Conservation (phyloP, 2,888 invertebrate genomes). For the Xiphydria camelus region DNA sequence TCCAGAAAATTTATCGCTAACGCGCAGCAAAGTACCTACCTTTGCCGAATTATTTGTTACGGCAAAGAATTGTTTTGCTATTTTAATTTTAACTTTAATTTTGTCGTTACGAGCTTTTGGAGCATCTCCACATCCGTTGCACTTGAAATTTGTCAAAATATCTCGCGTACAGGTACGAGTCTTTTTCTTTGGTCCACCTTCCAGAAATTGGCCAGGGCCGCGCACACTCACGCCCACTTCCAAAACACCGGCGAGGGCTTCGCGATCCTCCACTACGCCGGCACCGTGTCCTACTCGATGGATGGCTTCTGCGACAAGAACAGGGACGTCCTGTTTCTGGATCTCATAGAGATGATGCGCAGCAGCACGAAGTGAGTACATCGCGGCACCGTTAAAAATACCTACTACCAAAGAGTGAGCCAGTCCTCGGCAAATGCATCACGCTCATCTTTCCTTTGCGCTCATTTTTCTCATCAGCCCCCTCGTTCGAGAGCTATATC, state of each 20-base stretch:
- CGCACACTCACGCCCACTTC: slow-evolving; percentile 64
- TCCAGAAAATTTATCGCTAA: too few relatives aligned
- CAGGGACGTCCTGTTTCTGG: slow-evolving; percentile 68
- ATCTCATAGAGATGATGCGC: slow-evolving; percentile 70
- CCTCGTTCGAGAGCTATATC: slow-evolving; percentile 65
- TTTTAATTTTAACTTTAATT: too few relatives aligned
- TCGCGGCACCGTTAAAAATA: neutral
- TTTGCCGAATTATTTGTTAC: too few relatives aligned
- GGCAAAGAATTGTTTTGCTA: too few relatives aligned
- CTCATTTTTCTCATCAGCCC: slow-evolving; percentile 51
- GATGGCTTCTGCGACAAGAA: slow-evolving; percentile 72
- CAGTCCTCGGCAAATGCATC: too few relatives aligned
- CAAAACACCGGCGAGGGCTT: slow-evolving; percentile 63
- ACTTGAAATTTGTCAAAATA: too few relatives aligned
- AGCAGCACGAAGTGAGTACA: slow-evolving; percentile 62
- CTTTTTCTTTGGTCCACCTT: neutral
- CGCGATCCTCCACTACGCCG: slow-evolving; percentile 69
- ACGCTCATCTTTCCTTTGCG: too few relatives aligned
- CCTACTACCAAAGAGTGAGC: too few relatives aligned
- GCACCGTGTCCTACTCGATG: slow-evolving; percentile 67
- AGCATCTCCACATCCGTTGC: too few relatives aligned
- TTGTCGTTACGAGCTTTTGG: too few relatives aligned
- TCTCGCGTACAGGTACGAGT: too few relatives aligned
- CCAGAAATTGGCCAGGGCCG: slow-evolving; percentile 62
- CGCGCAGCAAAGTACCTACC: too few relatives aligned